A percentile compares a stretch with the other conserved stretches of the same genome.
These are phyloP conservation scores for Andrena dorsata DNA, from an alignment of 2,888 invertebrate species.

Conservation along the genomic window DNA sequence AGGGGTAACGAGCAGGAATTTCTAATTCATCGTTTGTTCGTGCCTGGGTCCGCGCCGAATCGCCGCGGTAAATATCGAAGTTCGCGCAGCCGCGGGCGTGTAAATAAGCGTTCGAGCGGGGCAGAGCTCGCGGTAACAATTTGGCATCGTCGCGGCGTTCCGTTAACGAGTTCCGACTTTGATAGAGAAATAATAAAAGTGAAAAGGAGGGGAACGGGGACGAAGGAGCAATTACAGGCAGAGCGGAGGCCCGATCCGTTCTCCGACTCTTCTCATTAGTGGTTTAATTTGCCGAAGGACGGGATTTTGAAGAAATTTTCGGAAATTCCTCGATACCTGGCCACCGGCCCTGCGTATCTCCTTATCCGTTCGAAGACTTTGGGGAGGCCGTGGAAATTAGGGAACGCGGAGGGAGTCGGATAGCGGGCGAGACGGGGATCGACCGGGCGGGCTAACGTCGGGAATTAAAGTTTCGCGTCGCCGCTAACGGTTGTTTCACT, in stretches of 20 bases:
- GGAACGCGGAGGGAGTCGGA: conserved; percentile 18
- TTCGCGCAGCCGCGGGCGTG: neutral
- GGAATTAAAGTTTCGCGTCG: conserved; percentile 76
- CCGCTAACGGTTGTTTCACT: conserved; percentile 81
- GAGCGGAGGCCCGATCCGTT: conserved; percentile 27
- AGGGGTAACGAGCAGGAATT: neutral
- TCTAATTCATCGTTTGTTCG: conserved; percentile 13
- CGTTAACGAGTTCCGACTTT: neutral
- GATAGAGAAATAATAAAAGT: neutral
- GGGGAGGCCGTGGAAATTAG: conserved; percentile 43
- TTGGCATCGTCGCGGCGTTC: neutral
- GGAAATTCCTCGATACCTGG: conserved; percentile 32
- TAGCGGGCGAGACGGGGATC: conserved; percentile 63
- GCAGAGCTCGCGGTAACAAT: neutral
- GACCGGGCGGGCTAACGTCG: conserved; percentile 49
- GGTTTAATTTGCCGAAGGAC: conserved; percentile 39
- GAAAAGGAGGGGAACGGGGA: conserved; percentile 8
- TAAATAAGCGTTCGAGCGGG: neutral
- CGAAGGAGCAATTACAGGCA: conserved; percentile 38
- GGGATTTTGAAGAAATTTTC: conserved; percentile 31
- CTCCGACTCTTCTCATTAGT: conserved; percentile 28
- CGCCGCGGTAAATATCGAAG: neutral
- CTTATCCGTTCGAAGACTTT: conserved; percentile 39
- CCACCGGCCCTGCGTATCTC: conserved; percentile 11
- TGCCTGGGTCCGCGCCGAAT: neutral